phyloP scores from a whole-genome alignment of 2,797 vertebrate species.

The Taenioides sp. region DNA sequence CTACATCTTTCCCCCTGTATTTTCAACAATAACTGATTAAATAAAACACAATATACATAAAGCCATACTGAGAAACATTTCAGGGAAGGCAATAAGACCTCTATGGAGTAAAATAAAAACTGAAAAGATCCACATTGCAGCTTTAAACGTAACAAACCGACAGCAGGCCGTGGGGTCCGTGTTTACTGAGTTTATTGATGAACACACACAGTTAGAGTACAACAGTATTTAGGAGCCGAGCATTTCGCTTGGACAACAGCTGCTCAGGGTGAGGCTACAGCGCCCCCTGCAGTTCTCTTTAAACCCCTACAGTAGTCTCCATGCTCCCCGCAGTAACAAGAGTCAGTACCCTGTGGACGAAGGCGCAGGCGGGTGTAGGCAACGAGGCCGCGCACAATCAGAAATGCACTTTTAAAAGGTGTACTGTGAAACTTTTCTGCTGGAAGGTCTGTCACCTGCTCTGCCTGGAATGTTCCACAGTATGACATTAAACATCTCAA shows the following conservation, averaged over 20 bases:
- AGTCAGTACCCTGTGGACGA: conserved; percentile 3
- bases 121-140: background rate
- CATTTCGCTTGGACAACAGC: conserved; percentile 83
- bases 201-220: conserved; percentile 85
- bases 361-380: background rate
- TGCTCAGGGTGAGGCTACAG: conserved; percentile 65
- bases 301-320: conserved; percentile 36
- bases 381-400: background rate
- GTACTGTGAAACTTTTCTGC: no score
- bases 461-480: no score
- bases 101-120: background rate
- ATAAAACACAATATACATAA: no score
- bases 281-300: conserved; percentile 24
- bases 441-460: no score
- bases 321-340: conserved; percentile 33
- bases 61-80: no score
- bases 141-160: background rate
- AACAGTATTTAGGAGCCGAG: conserved; percentile 84
- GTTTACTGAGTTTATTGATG: conserved; percentile 83
- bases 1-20: no score
- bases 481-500: no score
- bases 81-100: no score
- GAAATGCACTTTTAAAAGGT: background rate
- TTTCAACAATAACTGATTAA: no score
- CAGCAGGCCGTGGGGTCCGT: conserved; percentile 25